A percentile compares a stretch with the other conserved stretches of the same genome.
phyloP scores from a whole-genome alignment of 1,140 invertebrate genomes.

The Neuroterus valhalla region DNA sequence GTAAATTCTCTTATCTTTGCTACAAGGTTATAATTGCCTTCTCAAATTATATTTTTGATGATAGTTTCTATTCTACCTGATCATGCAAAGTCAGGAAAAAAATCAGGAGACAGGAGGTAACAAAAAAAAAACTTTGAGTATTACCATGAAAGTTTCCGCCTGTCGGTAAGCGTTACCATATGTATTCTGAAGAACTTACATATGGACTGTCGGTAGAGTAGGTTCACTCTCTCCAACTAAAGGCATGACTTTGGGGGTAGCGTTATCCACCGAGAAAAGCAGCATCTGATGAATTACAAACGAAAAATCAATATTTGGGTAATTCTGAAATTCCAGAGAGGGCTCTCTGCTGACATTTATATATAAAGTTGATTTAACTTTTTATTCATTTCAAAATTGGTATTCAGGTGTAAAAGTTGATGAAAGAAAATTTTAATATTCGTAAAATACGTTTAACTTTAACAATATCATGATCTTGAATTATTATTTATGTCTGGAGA shows the following conservation, averaged over 20 bases:
- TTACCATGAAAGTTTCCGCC: neutral
- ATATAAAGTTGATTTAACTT: no score
- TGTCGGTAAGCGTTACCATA: neutral
- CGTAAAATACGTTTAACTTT: no score
- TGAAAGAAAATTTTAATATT: no score
- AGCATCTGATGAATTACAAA: neutral
- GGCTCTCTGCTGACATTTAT: neutral
- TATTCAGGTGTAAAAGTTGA: no score
- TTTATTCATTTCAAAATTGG: no score
- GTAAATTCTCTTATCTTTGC: no score
- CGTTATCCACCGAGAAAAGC: neutral
- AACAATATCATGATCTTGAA: no score
- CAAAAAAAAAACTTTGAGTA: neutral
- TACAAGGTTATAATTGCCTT: neutral
- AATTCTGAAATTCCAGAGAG: neutral
- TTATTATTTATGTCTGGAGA: no score
- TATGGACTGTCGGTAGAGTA: neutral
- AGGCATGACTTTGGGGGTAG: neutral
- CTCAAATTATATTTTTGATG: neutral
- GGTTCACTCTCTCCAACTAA: neutral
- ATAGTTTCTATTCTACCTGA: conserved; percentile 3
- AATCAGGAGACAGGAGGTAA: neutral
- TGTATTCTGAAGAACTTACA: neutral
- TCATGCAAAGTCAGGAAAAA: neutral
- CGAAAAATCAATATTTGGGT: neutral